Base-by-base conservation (phyloP, 2,888 invertebrate genomes). In the Troides helena region DNA sequence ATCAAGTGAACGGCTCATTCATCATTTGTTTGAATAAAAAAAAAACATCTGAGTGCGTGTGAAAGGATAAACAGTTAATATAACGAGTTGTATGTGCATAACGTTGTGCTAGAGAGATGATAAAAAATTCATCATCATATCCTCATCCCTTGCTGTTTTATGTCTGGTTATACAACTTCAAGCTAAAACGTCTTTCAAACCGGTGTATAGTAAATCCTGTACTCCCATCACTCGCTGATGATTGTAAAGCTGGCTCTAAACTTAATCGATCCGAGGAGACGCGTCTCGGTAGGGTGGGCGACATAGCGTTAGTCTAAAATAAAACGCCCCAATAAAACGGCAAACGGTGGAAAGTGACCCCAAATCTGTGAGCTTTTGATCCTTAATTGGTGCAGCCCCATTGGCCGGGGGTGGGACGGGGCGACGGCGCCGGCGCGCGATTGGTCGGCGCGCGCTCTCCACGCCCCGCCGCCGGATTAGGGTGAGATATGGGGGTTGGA, bases 351-450 rank as follows among this genome's bases (percentile, higher is more conserved):
- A 85, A 88, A 85, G 84, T 81, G 88, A 89, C 90, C 91, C 90
- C 87, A 89, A 91, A 91, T 85, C 82, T 84, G 81, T 79, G 72
- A 77, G 80, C 85, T 83, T 86, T 85, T 88, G 87, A 89, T 85
- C 86, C 81, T 71, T 90, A 89, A 90, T 90, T 88, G 86, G 84
- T 74, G 82, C 2, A 3, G 72, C 69, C 71, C 74, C 75, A 90
- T 92, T 91, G 89, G 91, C 72, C 69, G 80, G 76, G 69, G 73
- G 63, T 68, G 53, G 63, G 69, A 72, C 71, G 76, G 74, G 81
- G 86, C 82, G 83, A 79, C 82, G 81, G 81, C 75, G 69, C 71
- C 5, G 72, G 5, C 1, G 25, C 58, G 67, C 73, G 71, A 88
- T 90, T 90, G 87, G 90, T 63, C 53, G 78, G 63, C 17, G 12